phyloP scores from a whole-genome alignment of 2,797 vertebrate species.

The Microctenopoma stevenorrisi region DNA sequence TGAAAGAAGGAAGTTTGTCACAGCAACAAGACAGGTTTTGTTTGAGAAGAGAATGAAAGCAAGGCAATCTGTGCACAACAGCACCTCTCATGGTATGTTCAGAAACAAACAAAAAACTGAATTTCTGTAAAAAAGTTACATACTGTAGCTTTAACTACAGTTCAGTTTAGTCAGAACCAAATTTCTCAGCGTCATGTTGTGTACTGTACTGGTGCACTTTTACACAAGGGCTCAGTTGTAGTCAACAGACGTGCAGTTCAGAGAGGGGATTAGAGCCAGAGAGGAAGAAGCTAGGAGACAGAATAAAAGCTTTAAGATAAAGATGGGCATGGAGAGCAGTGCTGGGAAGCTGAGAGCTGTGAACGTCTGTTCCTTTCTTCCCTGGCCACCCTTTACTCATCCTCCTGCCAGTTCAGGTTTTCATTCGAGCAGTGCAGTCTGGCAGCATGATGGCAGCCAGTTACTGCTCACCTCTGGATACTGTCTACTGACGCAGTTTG shows the following conservation, averaged over 20 bases:
- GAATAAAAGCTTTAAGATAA: conserved; percentile 29
- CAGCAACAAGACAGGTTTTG: no score
- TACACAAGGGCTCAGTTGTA: background rate
- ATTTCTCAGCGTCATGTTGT: no score
- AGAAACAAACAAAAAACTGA: no score
- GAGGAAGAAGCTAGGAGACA: conserved; percentile 19
- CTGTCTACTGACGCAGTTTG: conserved; percentile 49
- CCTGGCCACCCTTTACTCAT: background rate
- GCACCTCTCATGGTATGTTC: no score
- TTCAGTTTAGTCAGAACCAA: no score
- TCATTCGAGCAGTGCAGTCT: conserved; percentile 25
- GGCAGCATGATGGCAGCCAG: conserved; percentile 9
- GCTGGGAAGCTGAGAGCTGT: conserved; percentile 27
- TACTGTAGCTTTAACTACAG: no score
- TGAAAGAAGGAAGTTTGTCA: no score
- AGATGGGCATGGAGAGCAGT: conserved; percentile 11
- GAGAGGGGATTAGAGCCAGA: conserved; percentile 5
- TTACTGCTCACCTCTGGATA: conserved; percentile 50
- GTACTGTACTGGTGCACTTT: conserved; percentile 3
- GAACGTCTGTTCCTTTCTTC: conserved; percentile 27
- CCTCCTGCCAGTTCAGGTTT: conserved; percentile 21
- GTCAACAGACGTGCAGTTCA: conserved; percentile 3
- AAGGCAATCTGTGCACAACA: no score
- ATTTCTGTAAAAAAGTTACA: no score
- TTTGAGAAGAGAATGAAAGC: no score